phyloP scores from a whole-genome alignment of 2,888 invertebrate species.

The Volucella inflata region DNA sequence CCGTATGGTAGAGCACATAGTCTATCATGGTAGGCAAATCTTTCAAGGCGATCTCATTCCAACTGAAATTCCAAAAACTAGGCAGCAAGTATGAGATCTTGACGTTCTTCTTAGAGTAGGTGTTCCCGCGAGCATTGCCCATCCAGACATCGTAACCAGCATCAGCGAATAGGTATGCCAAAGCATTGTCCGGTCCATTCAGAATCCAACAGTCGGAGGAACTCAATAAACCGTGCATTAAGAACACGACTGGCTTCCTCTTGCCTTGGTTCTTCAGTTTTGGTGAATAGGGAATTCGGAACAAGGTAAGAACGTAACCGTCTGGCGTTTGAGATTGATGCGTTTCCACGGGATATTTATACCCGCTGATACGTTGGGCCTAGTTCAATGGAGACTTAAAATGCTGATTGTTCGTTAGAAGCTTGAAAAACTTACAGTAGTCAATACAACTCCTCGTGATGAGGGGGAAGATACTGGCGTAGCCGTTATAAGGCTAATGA shows the following conservation, averaged over 20 bases:
- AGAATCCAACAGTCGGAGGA: slow-evolving; percentile 80
- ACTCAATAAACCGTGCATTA: slow-evolving; percentile 84
- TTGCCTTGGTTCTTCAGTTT: slow-evolving; percentile 63
- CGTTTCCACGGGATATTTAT: slow-evolving; percentile 87
- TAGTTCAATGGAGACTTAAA: slow-evolving; percentile 75
- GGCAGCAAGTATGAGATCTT: slow-evolving; percentile 84
- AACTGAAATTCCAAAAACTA: slow-evolving; percentile 88
- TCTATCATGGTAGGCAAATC: slow-evolving; percentile 94
- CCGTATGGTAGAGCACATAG: slow-evolving; percentile 85
- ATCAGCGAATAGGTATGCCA: slow-evolving; percentile 85
- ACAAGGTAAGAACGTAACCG: slow-evolving; percentile 91
- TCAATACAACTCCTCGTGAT: no score
- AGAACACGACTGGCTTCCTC: slow-evolving; percentile 83
- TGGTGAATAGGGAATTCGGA: slow-evolving; percentile 88
- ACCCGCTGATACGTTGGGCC: slow-evolving; percentile 80
- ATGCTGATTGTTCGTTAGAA: no score
- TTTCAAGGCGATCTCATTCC: slow-evolving; percentile 88
- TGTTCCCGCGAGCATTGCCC: slow-evolving; percentile 88
- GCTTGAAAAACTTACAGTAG: no score
- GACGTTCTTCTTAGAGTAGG: slow-evolving; percentile 82
- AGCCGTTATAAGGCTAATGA: no score
- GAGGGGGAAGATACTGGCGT: no score
- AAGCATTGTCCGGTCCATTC: slow-evolving; percentile 78
- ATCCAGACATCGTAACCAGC: slow-evolving; percentile 91
- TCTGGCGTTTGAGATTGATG: slow-evolving; percentile 90